Evolutionary conservation across 1,140 invertebrate genomes (phyloP).

Genomic region (Pogonognathellus flavescens): DNA sequence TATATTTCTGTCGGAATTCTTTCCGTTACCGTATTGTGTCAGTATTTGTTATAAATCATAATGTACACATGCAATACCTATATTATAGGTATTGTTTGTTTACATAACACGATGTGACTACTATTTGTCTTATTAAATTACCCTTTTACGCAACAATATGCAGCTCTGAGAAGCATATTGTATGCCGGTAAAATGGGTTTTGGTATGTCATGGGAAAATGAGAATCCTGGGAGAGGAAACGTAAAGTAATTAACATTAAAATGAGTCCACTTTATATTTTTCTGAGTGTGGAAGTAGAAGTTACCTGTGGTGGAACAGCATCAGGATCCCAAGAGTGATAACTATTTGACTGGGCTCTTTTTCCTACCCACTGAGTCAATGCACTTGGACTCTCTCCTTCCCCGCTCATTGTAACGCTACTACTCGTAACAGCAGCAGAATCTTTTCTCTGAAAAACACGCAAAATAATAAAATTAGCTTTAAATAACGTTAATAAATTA

Average conservation of each 20-base stretch:
- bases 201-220: background rate
- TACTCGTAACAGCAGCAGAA: constrained; percentile 64
- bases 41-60: background rate
- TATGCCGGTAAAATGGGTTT: background rate
- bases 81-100: background rate
- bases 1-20: background rate
- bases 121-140: too few species aligned
- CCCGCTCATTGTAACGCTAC: constrained; percentile 65
- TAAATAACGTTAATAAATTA: background rate
- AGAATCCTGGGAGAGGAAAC: background rate
- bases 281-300: background rate
- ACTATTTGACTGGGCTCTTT: constrained; percentile 81
- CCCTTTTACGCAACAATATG: too few species aligned
- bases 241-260: background rate
- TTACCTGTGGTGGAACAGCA: constrained; percentile 68
- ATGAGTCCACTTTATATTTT: background rate
- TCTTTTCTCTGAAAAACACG: constrained; percentile 63
- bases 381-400: constrained; percentile 72
- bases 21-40: too few species aligned
- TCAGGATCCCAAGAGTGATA: constrained; percentile 85
- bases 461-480: background rate
- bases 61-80: background rate
- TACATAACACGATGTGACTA: background rate
- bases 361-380: constrained; percentile 80
- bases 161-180: background rate